Percentiles rank a stretch among this genome's conserved stretches.
Evolutionary conservation across 35 echinoderm and acorn worm species (phyloP).

Genomic region (Apostichopus californicus): DNA sequence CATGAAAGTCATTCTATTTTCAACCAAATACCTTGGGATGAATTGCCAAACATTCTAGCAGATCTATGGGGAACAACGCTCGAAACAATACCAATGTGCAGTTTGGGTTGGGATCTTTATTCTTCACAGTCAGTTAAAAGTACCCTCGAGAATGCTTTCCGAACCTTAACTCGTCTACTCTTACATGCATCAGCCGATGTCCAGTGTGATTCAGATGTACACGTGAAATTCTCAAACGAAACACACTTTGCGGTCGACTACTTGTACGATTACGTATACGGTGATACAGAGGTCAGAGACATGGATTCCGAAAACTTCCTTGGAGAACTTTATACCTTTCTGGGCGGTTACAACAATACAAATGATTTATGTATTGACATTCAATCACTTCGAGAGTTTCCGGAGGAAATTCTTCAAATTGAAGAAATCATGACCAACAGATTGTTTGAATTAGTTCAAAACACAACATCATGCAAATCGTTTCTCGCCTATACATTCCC

Average conservation of each 20-base stretch:
- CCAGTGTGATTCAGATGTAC: constrained; percentile 7
- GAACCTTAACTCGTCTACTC: constrained; percentile 5
- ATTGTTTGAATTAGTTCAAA: constrained; percentile 14
- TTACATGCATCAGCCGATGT: not conserved
- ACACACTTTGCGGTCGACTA: not conserved
- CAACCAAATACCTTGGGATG: not conserved
- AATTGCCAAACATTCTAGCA: not conserved
- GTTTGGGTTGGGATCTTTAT: constrained; percentile 32
- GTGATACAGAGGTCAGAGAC: not conserved
- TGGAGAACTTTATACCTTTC: not conserved
- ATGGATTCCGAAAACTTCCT: not conserved
- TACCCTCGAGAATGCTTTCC: constrained; percentile 6
- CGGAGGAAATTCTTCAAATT: not conserved
- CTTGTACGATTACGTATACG: not conserved
- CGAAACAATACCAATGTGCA: constrained; percentile 9
- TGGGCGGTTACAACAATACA: constrained; percentile 15
- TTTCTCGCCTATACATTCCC: not conserved
- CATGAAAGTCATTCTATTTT: not conserved
- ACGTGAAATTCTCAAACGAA: not conserved
- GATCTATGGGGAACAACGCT: constrained; percentile 9
- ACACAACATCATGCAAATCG: not conserved
- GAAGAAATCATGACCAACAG: constrained; percentile 21
- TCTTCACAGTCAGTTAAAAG: not conserved
- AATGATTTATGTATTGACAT: not conserved
- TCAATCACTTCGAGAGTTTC: not conserved